Conservation (phyloP, 2,888 invertebrate species). For the Habroteleia sp. region DNA sequence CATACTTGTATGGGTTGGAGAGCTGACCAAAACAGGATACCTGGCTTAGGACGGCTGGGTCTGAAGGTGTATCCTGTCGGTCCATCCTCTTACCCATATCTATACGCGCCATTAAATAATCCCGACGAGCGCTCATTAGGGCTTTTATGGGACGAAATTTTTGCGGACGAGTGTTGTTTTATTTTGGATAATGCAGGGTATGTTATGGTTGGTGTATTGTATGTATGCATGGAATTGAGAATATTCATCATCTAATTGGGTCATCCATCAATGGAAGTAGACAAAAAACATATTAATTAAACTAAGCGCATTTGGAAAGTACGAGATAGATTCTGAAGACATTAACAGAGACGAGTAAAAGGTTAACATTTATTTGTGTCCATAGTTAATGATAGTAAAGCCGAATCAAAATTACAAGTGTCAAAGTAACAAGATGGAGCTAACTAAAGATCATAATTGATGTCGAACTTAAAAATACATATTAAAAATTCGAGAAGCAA, state of each 20-base stretch:
- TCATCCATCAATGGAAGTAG: constrained; percentile 35
- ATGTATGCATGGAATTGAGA: not conserved
- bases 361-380: too few relatives aligned
- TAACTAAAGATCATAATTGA: too few relatives aligned
- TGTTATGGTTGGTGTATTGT: constrained; percentile 33
- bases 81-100: constrained; percentile 67
- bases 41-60: constrained; percentile 63
- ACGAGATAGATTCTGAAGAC: not conserved
- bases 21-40: constrained; percentile 64
- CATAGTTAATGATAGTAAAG: too few relatives aligned
- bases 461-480: too few relatives aligned
- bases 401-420: too few relatives aligned
- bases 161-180: constrained; percentile 46
- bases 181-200: constrained; percentile 39
- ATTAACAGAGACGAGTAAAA: too few relatives aligned
- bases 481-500: too few relatives aligned
- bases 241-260: constrained; percentile 47
- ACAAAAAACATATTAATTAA: constrained; percentile 38
- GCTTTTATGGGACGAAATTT: constrained; percentile 77
- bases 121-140: constrained; percentile 76
- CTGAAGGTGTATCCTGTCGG: constrained; percentile 48
- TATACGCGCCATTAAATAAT: constrained; percentile 78
- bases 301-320: constrained; percentile 2
- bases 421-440: too few relatives aligned
- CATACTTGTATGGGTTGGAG: constrained; percentile 12